Percentiles rank a stretch among this genome's conserved stretches.
Conservation (phyloP, 2,113 vertebrate genomes). For the Macrotus californicus region DNA sequence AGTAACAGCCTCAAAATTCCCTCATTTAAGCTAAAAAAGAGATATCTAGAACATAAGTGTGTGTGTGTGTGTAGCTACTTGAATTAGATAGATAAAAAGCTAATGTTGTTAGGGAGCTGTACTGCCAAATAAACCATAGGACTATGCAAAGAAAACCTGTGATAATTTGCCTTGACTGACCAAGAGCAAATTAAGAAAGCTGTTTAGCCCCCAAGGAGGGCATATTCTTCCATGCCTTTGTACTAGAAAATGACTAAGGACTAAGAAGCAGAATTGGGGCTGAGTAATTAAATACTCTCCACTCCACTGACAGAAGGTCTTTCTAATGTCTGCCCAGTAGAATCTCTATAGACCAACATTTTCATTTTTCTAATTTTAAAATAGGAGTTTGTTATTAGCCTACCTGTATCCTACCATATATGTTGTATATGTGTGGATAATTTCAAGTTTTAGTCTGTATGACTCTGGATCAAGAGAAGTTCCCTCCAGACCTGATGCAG, state of each 20-base stretch:
- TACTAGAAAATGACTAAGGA: background rate
- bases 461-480: background rate
- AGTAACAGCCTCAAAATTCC: background rate
- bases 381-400: background rate
- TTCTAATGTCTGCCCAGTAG: background rate
- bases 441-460: background rate
- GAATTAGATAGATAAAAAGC: background rate
- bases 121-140: background rate
- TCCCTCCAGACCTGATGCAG: background rate
- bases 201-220: background rate
- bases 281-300: background rate
- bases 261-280: background rate
- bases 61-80: background rate
- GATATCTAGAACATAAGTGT: background rate
- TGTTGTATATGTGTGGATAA: background rate
- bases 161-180: background rate
- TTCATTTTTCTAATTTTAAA: slow-evolving; percentile 21
- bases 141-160: background rate
- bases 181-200: background rate
- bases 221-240: background rate
- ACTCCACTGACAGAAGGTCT: background rate
- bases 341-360: background rate
- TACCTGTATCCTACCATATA: background rate
- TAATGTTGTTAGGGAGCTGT: background rate
- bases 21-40: background rate